These are phyloP conservation scores for Ochropleura leucogaster DNA, from an alignment of 2,888 invertebrate genomes.

Conservation along the genomic window DNA sequence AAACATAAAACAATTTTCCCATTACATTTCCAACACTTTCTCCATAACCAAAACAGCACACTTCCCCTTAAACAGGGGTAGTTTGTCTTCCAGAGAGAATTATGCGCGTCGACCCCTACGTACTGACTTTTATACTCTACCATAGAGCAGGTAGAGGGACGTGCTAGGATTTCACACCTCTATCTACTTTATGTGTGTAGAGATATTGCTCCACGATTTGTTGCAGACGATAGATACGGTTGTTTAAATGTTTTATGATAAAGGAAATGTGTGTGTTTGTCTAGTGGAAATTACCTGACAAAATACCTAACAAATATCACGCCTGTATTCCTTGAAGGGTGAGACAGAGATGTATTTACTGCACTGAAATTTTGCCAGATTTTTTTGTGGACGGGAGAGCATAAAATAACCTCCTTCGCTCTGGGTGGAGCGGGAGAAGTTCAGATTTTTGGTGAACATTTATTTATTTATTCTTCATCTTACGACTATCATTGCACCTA, in stretches of 20 bases:
- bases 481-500: no score
- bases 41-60: conserved; percentile 13
- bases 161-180: conserved; percentile 58
- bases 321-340: no score
- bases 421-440: no score
- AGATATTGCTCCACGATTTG: conserved; percentile 61
- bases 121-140: conserved; percentile 64
- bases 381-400: no score
- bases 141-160: conserved; percentile 60
- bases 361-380: no score
- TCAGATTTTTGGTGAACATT: no score
- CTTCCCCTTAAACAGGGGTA: conserved; percentile 59
- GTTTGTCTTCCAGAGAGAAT: conserved; percentile 65
- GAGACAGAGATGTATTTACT: no score
- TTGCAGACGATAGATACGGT: conserved; percentile 37
- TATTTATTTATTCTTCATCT: no score
- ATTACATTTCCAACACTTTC: conserved; percentile 3
- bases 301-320: neutral
- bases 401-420: no score
- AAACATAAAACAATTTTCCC: neutral
- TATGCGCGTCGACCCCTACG: conserved; percentile 61
- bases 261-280: conserved; percentile 1
- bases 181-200: conserved; percentile 59
- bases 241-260: conserved; percentile 46
- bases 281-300: neutral